Evolutionary conservation across 2,797 vertebrate genomes (phyloP), one percentile per base, ranked within the genome.

Genomic region (Artibeus lituratus): DNA sequence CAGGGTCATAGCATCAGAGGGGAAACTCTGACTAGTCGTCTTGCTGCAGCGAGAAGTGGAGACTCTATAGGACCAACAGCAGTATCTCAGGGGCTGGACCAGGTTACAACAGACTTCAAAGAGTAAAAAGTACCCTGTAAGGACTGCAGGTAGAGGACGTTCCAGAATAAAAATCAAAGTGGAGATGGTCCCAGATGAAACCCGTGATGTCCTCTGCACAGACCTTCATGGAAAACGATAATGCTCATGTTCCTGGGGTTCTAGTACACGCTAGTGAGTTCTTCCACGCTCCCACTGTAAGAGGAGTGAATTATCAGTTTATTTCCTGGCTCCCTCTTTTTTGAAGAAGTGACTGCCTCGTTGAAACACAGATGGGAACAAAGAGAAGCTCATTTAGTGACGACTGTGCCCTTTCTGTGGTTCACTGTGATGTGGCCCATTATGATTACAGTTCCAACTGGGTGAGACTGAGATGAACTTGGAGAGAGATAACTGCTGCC

Each of bases 21-120:
- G 96, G 96, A 95, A 95, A 94, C 59, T 93, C 59, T 91, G 87
- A 80, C 49, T n/a, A 44, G 35, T 69, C 53, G 12, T 67, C 65
- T 24, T 0, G 4, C 78, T 29, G 39, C 24, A 70, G 92, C 0
- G 19, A 35, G 87, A 35, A 15, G 62, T 10, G 16, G 62, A 49
- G 67, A 72, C 16, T 4, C 47, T 0, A 24, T 4, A 32, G 19
- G 44, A 42, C 8, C 4, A 59, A 59, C 0, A 22, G 83, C 37
- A 21, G 0, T 18, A 55, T 49, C 83, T 90, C 59, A 22, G 57
- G 29, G 65, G 72, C 12, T 55, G 8, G 86, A 35, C 12, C 32
- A 26, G 1, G 22, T 67, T 49, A 57, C 74, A 24, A 1, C 0
- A 3, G 3, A 49, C 1, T 1, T 11, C 22, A 29, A 21, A 49